Evolutionary conservation across 2,888 invertebrate genomes (phyloP).

Genomic region (Drosophila anceps): DNA sequence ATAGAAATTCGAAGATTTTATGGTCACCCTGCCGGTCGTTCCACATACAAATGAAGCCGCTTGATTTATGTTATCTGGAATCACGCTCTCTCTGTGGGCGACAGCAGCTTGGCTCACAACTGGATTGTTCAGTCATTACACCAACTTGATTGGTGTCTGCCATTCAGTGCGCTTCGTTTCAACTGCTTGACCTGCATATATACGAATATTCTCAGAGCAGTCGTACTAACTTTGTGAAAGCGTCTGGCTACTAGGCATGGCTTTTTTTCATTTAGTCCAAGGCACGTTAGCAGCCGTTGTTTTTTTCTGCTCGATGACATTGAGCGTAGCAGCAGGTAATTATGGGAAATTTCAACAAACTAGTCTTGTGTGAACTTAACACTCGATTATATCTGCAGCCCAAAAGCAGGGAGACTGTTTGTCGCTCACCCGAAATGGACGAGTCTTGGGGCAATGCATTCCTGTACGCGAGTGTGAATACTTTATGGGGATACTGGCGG

Average conservation of each 20-base stretch:
- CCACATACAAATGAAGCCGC: neutral
- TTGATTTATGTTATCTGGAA: slow-evolving; percentile 42
- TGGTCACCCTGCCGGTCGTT: neutral
- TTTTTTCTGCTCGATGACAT: slow-evolving; percentile 42
- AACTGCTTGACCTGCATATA: slow-evolving; percentile 1
- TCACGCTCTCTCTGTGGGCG: slow-evolving; percentile 23
- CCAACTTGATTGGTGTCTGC: slow-evolving; percentile 20
- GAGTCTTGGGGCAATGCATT: slow-evolving; percentile 39
- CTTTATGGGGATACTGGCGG: slow-evolving; percentile 58
- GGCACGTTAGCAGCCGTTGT: slow-evolving; percentile 5
- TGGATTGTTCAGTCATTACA: slow-evolving; percentile 33
- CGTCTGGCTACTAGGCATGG: slow-evolving; percentile 24
- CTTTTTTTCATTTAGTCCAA: slow-evolving; percentile 6
- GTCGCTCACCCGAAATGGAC: slow-evolving; percentile 27
- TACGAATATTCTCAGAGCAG: slow-evolving; percentile 16
- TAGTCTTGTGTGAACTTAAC: slow-evolving; percentile 33
- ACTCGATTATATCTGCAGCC: slow-evolving; percentile 32
- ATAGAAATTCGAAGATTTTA: neutral
- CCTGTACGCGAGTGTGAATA: slow-evolving; percentile 52
- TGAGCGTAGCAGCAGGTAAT: slow-evolving; percentile 59
- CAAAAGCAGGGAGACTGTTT: slow-evolving; percentile 44
- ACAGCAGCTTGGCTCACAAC: slow-evolving; percentile 12
- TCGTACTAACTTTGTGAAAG: slow-evolving; percentile 25
- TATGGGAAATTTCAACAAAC: slow-evolving; percentile 31
- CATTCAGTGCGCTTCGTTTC: neutral